phyloP scores from a whole-genome alignment of 2,888 invertebrate genomes.

The Aleiodes leptofemur region DNA sequence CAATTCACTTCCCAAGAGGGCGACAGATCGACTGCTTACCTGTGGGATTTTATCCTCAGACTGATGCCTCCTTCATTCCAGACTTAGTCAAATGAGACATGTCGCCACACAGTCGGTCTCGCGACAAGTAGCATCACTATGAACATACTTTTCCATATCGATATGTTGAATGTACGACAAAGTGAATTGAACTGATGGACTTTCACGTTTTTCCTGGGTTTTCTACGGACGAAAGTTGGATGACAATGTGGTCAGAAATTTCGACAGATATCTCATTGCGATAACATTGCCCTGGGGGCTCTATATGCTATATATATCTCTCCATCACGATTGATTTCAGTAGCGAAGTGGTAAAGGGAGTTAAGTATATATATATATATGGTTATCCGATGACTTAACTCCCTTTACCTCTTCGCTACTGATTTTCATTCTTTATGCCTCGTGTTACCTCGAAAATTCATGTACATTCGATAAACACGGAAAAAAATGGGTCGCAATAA shows the following conservation, averaged over 20 bases:
- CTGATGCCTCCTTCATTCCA: background rate
- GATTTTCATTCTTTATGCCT: too few species aligned
- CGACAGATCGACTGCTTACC: conserved; percentile 19
- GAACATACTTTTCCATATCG: background rate
- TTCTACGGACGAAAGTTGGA: background rate
- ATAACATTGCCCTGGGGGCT: background rate
- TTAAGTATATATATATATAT: too few species aligned
- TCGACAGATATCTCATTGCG: background rate
- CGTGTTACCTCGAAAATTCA: too few species aligned
- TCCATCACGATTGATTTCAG: too few species aligned
- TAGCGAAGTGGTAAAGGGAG: too few species aligned
- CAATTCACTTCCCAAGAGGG: background rate
- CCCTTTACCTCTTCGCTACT: too few species aligned
- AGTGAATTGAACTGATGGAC: background rate
- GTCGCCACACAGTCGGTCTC: conserved; percentile 17
- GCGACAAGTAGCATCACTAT: background rate
- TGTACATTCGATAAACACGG: background rate
- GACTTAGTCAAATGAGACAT: background rate
- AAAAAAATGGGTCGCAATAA: conserved; percentile 32
- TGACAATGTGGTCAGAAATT: too few species aligned
- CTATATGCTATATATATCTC: too few species aligned
- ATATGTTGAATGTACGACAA: background rate
- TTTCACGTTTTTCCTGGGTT: background rate
- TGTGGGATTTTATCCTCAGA: conserved; percentile 5
- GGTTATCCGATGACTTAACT: too few species aligned